These are phyloP conservation scores for Drosophila kambysellisi DNA, from an alignment of 2,888 invertebrate species.

Conservation along the genomic window DNA sequence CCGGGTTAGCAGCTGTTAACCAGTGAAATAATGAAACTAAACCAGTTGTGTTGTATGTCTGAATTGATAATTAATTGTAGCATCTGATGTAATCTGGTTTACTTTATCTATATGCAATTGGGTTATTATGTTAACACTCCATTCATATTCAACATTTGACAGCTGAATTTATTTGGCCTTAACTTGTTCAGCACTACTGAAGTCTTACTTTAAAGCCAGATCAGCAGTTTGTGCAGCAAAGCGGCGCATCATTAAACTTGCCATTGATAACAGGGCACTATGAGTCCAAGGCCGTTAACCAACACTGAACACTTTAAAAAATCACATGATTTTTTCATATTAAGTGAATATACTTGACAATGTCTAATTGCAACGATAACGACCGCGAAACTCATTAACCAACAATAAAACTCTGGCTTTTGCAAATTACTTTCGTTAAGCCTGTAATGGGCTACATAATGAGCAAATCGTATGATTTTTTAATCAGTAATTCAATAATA, in stretches of 20 bases:
- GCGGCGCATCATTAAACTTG: constrained; percentile 1
- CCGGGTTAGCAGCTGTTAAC: not conserved
- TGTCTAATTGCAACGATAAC: not conserved
- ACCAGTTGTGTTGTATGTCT: constrained; percentile 17
- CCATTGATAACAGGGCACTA: constrained; percentile 27
- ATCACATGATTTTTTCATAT: not conserved
- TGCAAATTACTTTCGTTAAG: constrained; percentile 20
- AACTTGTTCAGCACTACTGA: constrained; percentile 9
- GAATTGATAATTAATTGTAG: not conserved
- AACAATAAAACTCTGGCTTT: constrained; percentile 5
- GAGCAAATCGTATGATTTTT: constrained; percentile 38
- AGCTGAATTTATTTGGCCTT: not conserved
- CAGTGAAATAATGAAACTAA: constrained; percentile 23
- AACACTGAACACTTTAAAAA: not conserved
- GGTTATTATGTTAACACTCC: not conserved
- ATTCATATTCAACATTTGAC: not conserved
- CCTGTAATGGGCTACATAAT: constrained; percentile 32
- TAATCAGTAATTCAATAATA: constrained; percentile 31
- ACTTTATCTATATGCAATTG: not conserved
- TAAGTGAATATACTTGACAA: not conserved
- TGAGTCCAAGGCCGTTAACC: constrained; percentile 14
- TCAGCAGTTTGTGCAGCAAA: constrained; percentile 33
- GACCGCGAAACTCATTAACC: constrained; percentile 11
- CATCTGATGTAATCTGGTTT: not conserved
- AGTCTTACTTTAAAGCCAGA: constrained; percentile 37